Conservation (phyloP, 2,113 vertebrate genomes). For the Zapornia atra region DNA sequence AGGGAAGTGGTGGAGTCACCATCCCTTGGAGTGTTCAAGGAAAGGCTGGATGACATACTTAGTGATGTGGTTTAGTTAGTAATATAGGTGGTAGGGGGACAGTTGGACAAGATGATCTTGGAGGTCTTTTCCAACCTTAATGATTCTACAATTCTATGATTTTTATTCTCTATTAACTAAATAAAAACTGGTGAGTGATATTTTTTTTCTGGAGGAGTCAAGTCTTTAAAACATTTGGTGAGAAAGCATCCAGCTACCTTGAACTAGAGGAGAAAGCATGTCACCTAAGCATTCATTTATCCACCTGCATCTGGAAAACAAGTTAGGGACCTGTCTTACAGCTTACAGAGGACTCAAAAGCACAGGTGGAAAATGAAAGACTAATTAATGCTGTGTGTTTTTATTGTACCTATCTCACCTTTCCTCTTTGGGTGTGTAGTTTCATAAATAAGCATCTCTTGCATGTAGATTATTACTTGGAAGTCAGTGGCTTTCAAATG, state of each 20-base stretch:
- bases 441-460: background rate
- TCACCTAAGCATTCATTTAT: background rate
- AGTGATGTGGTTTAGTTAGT: too few relatives aligned
- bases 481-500: background rate
- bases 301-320: background rate
- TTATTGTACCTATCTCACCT: background rate
- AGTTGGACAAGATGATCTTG: too few relatives aligned
- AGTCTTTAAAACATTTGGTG: background rate
- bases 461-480: background rate
- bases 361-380: background rate
- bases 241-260: background rate
- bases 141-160: too few relatives aligned
- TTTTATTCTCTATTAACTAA: background rate
- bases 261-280: background rate
- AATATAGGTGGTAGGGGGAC: too few relatives aligned
- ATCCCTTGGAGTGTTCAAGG: too few relatives aligned
- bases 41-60: too few relatives aligned
- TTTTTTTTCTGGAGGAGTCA: background rate
- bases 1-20: too few relatives aligned
- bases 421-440: background rate
- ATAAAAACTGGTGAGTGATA: background rate
- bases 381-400: background rate
- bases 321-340: background rate
- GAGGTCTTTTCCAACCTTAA: too few relatives aligned
- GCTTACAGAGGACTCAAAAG: background rate